Evolutionary conservation across 2,113 vertebrate species (phyloP).

Genomic region (Syngnathus typhle): DNA sequence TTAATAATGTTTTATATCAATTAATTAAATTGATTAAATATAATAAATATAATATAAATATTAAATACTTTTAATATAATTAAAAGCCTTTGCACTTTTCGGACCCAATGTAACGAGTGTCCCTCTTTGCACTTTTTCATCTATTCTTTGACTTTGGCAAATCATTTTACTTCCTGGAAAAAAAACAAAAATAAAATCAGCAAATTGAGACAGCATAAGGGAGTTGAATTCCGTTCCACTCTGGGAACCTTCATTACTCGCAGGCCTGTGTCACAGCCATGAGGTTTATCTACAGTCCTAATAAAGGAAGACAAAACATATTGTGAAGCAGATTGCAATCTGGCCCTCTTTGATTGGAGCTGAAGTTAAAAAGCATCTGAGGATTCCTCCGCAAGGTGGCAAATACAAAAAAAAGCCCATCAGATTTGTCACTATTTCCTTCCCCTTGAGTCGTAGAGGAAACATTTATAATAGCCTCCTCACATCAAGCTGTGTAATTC

Average conservation of each 20-base stretch:
- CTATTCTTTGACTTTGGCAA: constrained; percentile 1
- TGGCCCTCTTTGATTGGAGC: constrained; percentile 63
- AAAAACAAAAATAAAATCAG: background rate
- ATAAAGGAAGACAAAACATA: constrained; percentile 71
- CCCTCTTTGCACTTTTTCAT: too few relatives aligned
- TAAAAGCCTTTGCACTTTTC: too few relatives aligned
- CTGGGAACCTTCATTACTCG: constrained; percentile 58
- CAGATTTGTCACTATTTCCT: constrained; percentile 42
- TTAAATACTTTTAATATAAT: too few relatives aligned
- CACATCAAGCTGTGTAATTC: constrained; percentile 13
- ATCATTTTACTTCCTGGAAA: background rate
- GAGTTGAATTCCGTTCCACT: constrained; percentile 50
- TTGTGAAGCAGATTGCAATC: constrained; percentile 71
- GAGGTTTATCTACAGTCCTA: constrained; percentile 62
- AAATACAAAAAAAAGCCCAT: constrained; percentile 24
- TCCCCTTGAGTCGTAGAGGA: constrained; percentile 28
- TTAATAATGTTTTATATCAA: too few relatives aligned
- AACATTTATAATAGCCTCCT: constrained; percentile 19
- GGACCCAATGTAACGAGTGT: too few relatives aligned
- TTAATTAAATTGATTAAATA: too few relatives aligned
- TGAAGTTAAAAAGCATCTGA: constrained; percentile 52
- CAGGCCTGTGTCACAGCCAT: constrained; percentile 53
- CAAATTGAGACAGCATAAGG: constrained; percentile 47
- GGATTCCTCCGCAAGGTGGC: constrained; percentile 33
- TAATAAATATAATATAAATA: too few relatives aligned